These are phyloP conservation scores for Sparidentex hasta DNA, from an alignment of 2,797 vertebrate species.

Conservation along the genomic window DNA sequence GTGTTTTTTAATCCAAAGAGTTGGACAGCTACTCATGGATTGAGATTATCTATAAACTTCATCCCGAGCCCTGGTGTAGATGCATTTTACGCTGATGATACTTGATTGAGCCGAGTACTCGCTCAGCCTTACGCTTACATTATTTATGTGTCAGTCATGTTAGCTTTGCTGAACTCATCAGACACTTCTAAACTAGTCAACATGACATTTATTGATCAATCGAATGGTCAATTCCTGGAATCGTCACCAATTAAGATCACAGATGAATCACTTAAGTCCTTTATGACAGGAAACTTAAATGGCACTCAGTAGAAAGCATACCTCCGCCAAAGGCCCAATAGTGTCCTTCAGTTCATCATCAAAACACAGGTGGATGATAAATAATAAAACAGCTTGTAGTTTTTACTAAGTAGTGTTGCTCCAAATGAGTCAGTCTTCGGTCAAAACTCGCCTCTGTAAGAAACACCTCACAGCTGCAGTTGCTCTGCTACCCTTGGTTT, in stretches of 20 bases:
- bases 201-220: neutral
- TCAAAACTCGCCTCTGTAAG: neutral
- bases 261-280: neutral
- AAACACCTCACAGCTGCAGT: neutral
- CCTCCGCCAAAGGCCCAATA: too few species aligned
- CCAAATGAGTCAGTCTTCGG: neutral
- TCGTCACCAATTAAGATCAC: neutral
- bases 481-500: neutral
- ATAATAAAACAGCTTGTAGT: neutral
- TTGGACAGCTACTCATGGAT: too few species aligned
- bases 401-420: neutral
- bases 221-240: neutral
- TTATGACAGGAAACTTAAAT: neutral
- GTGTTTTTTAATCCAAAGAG: too few species aligned
- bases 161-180: neutral
- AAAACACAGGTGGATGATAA: neutral
- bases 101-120: too few species aligned
- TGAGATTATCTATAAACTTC: too few species aligned
- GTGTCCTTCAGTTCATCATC: neutral
- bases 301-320: too few species aligned
- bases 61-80: too few species aligned
- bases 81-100: too few species aligned
- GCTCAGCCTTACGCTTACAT: neutral
- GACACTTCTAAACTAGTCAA: neutral
- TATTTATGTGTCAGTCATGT: neutral